Base-by-base conservation (phyloP, 2,888 invertebrate species). In the Subacronicta megacephala region DNA sequence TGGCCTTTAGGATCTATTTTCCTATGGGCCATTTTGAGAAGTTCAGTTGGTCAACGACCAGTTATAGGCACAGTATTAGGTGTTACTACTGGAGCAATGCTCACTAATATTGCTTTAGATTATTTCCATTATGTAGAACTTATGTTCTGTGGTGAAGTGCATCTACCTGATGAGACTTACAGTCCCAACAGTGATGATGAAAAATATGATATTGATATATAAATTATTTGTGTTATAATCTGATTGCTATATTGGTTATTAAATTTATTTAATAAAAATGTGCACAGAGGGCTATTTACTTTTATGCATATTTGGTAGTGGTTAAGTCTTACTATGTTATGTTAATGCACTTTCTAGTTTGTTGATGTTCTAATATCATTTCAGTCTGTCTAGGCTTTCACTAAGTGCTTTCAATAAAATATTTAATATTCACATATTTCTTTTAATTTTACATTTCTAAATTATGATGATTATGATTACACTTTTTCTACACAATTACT, bases 1-100 rank as follows among this genome's bases (percentile, higher is more conserved):
- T 97, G 98, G 95, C 98, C 98, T 68, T 96, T 99, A 82, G 98
- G 99, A 12, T 98, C 98, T 0, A 97, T 98, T 42, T 95, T 99
- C 55, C 92, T 97, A 64, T 98, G 98, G 97, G 98, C 98, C 7
- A 96, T 98, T 33, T 90, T 97, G 36, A 96, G 98, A 82, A 97
- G 97, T 72, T 94, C 97, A 33, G 92, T 98, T 41, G 97, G 97
- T 0, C 95, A 96, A 69, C 96, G 96, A 83, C 95, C 96, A 37
- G 85, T 95, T 5, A 76, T 97, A 18, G 96, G 96, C 70, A 96
- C 96, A 26, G 74, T 96, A 31, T 93, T 96, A 67, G 97, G 97
- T 26, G 82, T 97, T n/a, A 93, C 95, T 18, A 96, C 97, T 35
- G 96, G 97, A 54, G 89, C 95, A 42, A 95, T 95, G 63, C 89